A percentile compares a stretch with the other conserved stretches of the same genome.
Evolutionary conservation across 37 sponge, comb jelly and placozoan genomes (phyloP).

Genomic region (Haliclona indistincta): DNA sequence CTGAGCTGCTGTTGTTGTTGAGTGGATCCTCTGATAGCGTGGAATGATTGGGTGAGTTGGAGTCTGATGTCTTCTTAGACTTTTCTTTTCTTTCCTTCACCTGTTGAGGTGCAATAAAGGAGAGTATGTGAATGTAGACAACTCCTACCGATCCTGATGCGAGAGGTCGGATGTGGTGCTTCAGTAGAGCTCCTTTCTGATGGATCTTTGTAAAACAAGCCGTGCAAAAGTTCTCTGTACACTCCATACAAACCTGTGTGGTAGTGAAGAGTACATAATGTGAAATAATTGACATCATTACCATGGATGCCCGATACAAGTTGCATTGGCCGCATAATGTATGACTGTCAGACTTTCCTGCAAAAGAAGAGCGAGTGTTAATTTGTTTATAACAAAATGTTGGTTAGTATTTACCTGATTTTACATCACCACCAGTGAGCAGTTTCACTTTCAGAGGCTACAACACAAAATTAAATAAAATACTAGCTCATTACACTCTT

Average conservation of each 20-base stretch:
- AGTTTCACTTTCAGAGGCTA: neutral
- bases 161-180: conserved; percentile 54
- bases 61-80: too few species aligned
- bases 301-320: neutral
- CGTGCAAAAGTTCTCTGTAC: conserved; percentile 65
- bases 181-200: conserved; percentile 64
- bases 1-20: too few species aligned
- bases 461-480: neutral
- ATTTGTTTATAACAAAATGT: too few species aligned
- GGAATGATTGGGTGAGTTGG: too few species aligned
- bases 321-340: conserved; percentile 8
- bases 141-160: neutral
- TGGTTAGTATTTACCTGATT: too few species aligned
- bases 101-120: too few species aligned
- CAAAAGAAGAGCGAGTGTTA: too few species aligned
- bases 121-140: too few species aligned
- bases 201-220: conserved; percentile 62
- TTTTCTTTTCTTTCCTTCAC: too few species aligned
- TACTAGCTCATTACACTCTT: neutral
- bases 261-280: neutral
- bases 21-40: too few species aligned
- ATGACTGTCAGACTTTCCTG: too few species aligned
- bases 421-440: neutral
- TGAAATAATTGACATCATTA: neutral
- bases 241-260: conserved; percentile 69